These are phyloP conservation scores for Salvator merianae DNA, from an alignment of 2,113 vertebrate species.

Conservation along the genomic window DNA sequence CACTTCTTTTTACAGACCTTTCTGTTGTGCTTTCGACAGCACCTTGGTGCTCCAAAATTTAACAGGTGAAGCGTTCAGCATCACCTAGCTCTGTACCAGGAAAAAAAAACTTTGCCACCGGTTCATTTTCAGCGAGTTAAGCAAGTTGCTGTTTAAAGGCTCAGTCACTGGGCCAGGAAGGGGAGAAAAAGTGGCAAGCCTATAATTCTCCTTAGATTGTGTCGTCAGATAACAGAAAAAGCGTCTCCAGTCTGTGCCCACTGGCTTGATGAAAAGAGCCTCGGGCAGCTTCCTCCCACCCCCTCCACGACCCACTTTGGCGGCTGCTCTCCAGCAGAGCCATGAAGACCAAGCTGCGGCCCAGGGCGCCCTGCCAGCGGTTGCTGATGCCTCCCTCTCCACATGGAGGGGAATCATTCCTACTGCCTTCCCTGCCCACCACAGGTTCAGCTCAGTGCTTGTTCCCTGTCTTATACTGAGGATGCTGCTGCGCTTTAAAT, in stretches of 20 bases:
- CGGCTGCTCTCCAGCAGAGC: conserved; percentile 16
- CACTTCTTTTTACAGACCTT: background rate
- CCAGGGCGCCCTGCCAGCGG: conserved; percentile 61
- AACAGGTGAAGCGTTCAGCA: background rate
- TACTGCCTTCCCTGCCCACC: conserved; percentile 56
- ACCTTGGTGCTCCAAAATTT: background rate
- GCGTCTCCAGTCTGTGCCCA: background rate
- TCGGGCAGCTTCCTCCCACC: background rate
- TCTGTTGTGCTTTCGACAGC: background rate
- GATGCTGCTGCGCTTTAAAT: conserved; percentile 74
- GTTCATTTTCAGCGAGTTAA: background rate
- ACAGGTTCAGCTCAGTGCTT: conserved; percentile 66
- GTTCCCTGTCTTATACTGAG: conserved; percentile 56
- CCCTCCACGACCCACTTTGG: background rate
- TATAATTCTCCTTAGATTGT: conserved; percentile 10
- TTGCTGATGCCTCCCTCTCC: conserved; percentile 64
- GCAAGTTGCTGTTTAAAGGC: background rate
- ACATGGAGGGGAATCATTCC: conserved; percentile 60
- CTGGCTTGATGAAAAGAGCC: background rate
- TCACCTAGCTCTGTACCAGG: background rate
- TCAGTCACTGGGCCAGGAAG: background rate
- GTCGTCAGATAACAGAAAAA: conserved; percentile 12
- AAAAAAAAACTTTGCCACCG: background rate
- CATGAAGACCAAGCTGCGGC: conserved; percentile 55
- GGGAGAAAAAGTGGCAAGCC: background rate